Base-by-base conservation (phyloP, 2,888 invertebrate genomes). In the Tetranychus truncatus region DNA sequence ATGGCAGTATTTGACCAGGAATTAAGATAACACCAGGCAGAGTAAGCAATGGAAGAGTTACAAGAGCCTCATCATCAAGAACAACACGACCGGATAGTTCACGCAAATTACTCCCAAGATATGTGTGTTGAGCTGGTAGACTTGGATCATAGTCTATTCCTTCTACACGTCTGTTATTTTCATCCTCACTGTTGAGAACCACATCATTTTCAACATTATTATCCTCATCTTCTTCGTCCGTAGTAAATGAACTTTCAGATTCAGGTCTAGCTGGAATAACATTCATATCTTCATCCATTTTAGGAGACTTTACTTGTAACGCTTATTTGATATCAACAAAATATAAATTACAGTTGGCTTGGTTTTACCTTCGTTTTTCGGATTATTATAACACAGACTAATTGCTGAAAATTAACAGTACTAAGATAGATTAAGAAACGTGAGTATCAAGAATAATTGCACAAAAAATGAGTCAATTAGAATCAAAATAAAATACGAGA, bases 1-100 rank as follows among this genome's bases (percentile, higher is more conserved):
- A 85, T 0, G 91, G 91, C 44, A 92, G 82, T 1, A 88, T 89
- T 82, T 91, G 91, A 1, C 91, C 91, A 8, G 92, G 91, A 78
- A 91, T 88, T 20, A 88, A 82, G 45, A 91, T 86, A 74, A 90
- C 83, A 72, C 87, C 85, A 69, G 86, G 85, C 76, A 87, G 84
- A 72, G 85, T 82, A 65, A 88, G 83, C 73, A 89, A 81, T 6
- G 88, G 87, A 76, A 89, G 81, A 74, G 78, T 80, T 11, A 84
- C 78, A 66, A 79, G 79, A 18, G 80, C 84, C 69, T 82, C 83
- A 78, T 88, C 88, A 55, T 84, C 84, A 73, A 88, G 81, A 76
- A 89, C 84, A 55, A 87, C 87, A 67, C 81, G 74, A 1, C 79
- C 79, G 74, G 77, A 76, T 21, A 79, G 66, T 45, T 79, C 78